Percentiles rank a stretch among this genome's conserved stretches.
phyloP scores from a whole-genome alignment of 2,113 vertebrate genomes.

The Charina bottae region DNA sequence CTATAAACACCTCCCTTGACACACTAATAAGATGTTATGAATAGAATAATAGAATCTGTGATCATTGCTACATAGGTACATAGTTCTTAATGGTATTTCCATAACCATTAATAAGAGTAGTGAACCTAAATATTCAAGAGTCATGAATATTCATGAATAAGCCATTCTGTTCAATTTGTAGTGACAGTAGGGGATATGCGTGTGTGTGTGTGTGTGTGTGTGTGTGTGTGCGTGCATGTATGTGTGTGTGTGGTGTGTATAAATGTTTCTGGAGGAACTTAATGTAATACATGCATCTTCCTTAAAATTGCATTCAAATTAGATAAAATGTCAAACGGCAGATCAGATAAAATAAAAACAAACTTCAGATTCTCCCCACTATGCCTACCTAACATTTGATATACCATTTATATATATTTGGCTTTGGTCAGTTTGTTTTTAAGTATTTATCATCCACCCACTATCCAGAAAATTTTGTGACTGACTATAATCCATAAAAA shows the following conservation, averaged over 20 bases:
- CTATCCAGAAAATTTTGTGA: too few species aligned
- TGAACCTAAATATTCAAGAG: background rate
- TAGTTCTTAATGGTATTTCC: accelerated
- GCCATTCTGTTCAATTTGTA: constrained; percentile 14
- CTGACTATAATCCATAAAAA: too few species aligned
- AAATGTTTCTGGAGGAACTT: constrained; percentile 37
- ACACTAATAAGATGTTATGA: constrained; percentile 5
- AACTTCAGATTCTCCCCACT: background rate
- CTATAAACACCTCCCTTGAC: background rate
- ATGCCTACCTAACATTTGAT: constrained; percentile 11
- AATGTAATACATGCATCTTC: constrained; percentile 42
- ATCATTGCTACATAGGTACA: constrained; percentile 1
- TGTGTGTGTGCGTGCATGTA: background rate
- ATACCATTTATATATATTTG: constrained; percentile 17
- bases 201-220: too few species aligned
- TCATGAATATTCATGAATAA: background rate
- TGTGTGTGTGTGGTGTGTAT: too few species aligned
- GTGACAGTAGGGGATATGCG: background rate
- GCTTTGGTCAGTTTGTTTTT: too few species aligned
- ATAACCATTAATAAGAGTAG: background rate
- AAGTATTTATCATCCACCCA: too few species aligned
- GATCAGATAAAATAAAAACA: constrained; percentile 38
- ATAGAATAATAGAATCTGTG: constrained; percentile 27
- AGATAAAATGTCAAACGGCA: constrained; percentile 35
- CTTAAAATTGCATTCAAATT: constrained; percentile 41